Base-by-base conservation (phyloP, 2,113 vertebrate genomes). In the Tonatia bakeri region DNA sequence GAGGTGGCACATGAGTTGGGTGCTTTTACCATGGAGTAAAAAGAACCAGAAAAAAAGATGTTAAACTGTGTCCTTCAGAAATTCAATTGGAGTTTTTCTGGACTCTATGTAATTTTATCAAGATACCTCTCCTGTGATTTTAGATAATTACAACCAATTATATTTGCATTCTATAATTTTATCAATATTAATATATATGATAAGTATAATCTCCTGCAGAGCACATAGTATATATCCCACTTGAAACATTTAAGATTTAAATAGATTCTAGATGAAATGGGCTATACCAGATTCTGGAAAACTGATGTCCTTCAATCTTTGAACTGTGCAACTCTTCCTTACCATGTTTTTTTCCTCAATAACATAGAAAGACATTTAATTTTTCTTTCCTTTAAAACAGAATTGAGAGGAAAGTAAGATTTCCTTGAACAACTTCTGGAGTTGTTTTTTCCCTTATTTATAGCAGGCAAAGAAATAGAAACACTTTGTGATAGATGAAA, bases 401-500 rank as follows among this genome's bases (percentile, higher is more conserved):
- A 26, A 86, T 17, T 33, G 40, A 56, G 72, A 86, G 19, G 69
- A 90, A 69, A 65, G 10, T 52, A 90, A 65, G 54, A 52, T 69
- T 95, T n/a, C 82, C 50, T 96, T 91, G 73, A 89, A 88, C 92
- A 93, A 50, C 15, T 14, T 86, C 36, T 73, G 12, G 17, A 89
- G 67, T 70, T 86, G 14, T 43, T 84, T 72, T 22, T 22, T 2
- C 20, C 90, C 20, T 19, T 85, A 97, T 97, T 97, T 96, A 95
- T 69, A 69, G 79, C 45, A 80, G 7, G 38, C 45, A 80, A 93
- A 76, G 31, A 93, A 94, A 93, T 87, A 77, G n/a, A 67, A 85
- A 90, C 79, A 93, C 17, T 65, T 65, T 77, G 19, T 94, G 90
- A 96, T 80, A 96, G 91, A 97, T 93, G 86, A 20, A 84, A 72